phyloP scores from a whole-genome alignment of 2,888 invertebrate genomes.

The Homarus gammarus region DNA sequence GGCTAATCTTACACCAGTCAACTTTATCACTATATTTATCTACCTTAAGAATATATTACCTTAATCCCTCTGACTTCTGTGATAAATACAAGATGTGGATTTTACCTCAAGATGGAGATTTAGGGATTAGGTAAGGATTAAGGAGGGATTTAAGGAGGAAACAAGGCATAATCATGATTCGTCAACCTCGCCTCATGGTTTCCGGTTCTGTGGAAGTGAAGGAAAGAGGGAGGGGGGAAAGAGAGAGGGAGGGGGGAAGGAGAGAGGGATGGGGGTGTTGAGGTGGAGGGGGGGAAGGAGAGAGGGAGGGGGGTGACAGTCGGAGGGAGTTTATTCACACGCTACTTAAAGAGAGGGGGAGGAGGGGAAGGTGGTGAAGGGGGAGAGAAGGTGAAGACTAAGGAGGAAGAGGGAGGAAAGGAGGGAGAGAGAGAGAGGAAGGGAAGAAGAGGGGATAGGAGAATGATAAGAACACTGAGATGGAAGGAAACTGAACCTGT shows the following conservation, averaged over 20 bases:
- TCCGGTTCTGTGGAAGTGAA: conserved; percentile 48
- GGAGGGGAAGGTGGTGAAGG: background rate
- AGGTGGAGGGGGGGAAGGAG: conserved; percentile 8
- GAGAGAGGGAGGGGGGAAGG: conserved; percentile 9
- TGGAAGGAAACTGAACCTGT: background rate
- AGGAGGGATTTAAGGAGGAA: background rate
- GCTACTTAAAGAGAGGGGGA: conserved; percentile 10
- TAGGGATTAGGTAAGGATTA: too few species aligned
- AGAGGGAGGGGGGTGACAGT: background rate
- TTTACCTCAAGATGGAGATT: too few species aligned
- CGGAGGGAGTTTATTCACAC: conserved; percentile 1
- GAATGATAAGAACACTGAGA: background rate
- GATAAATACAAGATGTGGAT: too few species aligned
- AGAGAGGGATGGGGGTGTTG: conserved; percentile 16
- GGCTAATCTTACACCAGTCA: conserved; percentile 32
- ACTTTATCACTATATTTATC: background rate
- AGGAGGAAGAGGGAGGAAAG: background rate
- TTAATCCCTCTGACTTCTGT: too few species aligned
- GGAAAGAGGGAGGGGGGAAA: conserved; percentile 5
- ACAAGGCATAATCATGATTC: conserved; percentile 7
- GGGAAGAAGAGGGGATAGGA: background rate
- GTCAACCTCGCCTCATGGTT: conserved; percentile 54
- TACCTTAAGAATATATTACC: too few species aligned
- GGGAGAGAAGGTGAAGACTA: background rate
- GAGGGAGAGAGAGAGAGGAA: background rate